Evolutionary conservation across 1,140 invertebrate species (phyloP).

Genomic region (Pseudoatta argentina): DNA sequence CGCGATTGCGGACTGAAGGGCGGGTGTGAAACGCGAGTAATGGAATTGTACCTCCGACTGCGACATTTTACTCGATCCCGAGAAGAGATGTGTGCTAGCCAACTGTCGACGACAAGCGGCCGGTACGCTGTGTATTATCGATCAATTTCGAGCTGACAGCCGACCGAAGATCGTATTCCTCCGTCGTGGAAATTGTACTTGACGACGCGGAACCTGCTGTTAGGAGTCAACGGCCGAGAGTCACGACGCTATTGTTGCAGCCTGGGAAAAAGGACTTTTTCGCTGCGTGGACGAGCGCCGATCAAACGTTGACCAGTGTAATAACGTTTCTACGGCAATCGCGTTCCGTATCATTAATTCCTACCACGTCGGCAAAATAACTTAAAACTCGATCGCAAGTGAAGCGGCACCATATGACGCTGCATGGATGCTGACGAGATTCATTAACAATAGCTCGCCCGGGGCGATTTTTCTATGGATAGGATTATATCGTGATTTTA

Average conservation of each 20-base stretch:
- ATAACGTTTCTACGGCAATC: slow-evolving; percentile 49
- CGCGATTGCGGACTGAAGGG: slow-evolving; percentile 61
- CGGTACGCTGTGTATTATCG: slow-evolving; percentile 56
- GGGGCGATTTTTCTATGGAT: neutral
- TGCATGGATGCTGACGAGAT: slow-evolving; percentile 9
- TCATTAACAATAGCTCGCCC: slow-evolving; percentile 36
- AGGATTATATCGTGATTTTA: neutral
- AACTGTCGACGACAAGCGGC: neutral
- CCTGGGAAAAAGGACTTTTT: slow-evolving; percentile 32
- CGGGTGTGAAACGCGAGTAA: slow-evolving; percentile 63
- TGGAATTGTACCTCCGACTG: slow-evolving; percentile 61
- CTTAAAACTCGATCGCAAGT: neutral
- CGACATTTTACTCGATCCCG: slow-evolving; percentile 59
- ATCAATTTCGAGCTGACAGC: slow-evolving; percentile 58
- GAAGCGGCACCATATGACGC: neutral
- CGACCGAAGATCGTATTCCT: slow-evolving; percentile 24
- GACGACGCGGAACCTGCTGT: slow-evolving; percentile 37
- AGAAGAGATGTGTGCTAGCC: neutral
- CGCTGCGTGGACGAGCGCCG: slow-evolving; percentile 14
- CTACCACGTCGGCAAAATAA: neutral
- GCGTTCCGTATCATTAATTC: slow-evolving; percentile 68
- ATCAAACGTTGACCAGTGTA: slow-evolving; percentile 68
- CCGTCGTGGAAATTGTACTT: neutral
- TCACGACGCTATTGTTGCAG: slow-evolving; percentile 55
- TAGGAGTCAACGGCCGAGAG: slow-evolving; percentile 36